Conservation (phyloP, 2,888 invertebrate genomes). For the Thecophora atra region DNA sequence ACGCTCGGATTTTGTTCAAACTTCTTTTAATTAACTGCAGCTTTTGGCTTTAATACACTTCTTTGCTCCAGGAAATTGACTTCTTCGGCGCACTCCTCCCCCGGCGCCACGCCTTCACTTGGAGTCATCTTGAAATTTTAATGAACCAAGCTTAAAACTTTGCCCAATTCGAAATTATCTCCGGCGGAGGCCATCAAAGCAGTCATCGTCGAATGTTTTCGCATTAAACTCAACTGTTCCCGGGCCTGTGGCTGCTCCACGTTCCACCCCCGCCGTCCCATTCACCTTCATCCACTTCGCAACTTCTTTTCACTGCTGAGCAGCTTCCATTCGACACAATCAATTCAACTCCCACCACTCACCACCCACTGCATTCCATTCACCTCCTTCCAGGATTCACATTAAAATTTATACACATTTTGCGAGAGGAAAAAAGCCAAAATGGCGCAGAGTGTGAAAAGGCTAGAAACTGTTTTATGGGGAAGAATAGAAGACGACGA, state of each 20-base stretch:
- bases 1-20: not conserved
- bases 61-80: not conserved
- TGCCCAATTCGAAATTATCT: constrained; percentile 13
- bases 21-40: constrained; percentile 12
- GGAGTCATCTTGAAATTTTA: constrained; percentile 12
- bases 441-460: constrained; percentile 19
- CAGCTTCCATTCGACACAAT: not conserved
- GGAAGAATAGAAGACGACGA: not conserved
- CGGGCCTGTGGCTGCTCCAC: not conserved
- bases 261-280: no score
- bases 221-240: constrained; percentile 41
- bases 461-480: constrained; percentile 1
- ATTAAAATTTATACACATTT: not conserved
- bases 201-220: constrained; percentile 33
- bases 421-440: not conserved
- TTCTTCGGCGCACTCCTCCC: not conserved
- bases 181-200: constrained; percentile 19
- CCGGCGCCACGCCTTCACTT: not conserved
- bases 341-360: not conserved
- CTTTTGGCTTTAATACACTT: not conserved
- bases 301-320: no score
- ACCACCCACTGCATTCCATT: not conserved
- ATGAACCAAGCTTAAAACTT: constrained; percentile 24
- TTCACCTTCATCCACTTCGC: no score
- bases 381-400: not conserved